Evolutionary conservation across 2,888 invertebrate species (phyloP).

Genomic region (Conchocele bisecta): DNA sequence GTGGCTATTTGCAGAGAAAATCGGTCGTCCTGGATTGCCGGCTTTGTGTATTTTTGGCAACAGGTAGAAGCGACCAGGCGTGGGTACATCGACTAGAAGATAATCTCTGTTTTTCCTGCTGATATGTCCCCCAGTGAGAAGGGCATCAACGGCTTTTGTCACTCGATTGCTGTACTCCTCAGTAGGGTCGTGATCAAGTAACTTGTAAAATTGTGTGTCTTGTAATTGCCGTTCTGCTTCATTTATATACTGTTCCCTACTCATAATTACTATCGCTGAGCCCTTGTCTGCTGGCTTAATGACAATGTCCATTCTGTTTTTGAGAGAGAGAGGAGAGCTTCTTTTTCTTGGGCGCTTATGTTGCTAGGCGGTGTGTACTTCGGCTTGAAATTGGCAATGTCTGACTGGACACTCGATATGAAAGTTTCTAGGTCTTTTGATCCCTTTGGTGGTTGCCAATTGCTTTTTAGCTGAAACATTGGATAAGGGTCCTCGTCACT

Average conservation of each 20-base stretch:
- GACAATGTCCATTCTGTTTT: slow-evolving; percentile 8
- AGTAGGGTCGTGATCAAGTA: slow-evolving; percentile 7
- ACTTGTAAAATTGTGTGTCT: background rate
- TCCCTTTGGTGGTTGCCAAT: too few relatives aligned
- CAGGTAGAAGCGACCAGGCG: slow-evolving; percentile 26
- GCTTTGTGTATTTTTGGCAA: slow-evolving; percentile 33
- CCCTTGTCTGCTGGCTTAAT: slow-evolving; percentile 15
- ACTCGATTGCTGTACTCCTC: background rate
- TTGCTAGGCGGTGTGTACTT: too few relatives aligned
- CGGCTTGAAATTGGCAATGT: too few relatives aligned
- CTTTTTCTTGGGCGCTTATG: too few relatives aligned
- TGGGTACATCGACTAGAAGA: slow-evolving; percentile 1
- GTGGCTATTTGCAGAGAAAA: slow-evolving; percentile 28
- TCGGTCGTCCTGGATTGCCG: slow-evolving; percentile 23
- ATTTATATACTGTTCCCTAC: slow-evolving; percentile 6
- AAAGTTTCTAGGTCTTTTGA: too few relatives aligned
- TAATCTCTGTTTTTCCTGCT: background rate
- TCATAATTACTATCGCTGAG: slow-evolving; percentile 11
- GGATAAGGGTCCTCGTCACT: too few relatives aligned
- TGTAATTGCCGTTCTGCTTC: slow-evolving; percentile 7
- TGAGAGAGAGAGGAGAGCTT: too few relatives aligned
- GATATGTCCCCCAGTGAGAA: slow-evolving; percentile 6
- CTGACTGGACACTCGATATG: too few relatives aligned
- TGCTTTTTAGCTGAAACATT: too few relatives aligned
- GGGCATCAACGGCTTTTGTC: background rate